phyloP scores from a whole-genome alignment of 2,888 invertebrate genomes.

The Ennomos erosarius region DNA sequence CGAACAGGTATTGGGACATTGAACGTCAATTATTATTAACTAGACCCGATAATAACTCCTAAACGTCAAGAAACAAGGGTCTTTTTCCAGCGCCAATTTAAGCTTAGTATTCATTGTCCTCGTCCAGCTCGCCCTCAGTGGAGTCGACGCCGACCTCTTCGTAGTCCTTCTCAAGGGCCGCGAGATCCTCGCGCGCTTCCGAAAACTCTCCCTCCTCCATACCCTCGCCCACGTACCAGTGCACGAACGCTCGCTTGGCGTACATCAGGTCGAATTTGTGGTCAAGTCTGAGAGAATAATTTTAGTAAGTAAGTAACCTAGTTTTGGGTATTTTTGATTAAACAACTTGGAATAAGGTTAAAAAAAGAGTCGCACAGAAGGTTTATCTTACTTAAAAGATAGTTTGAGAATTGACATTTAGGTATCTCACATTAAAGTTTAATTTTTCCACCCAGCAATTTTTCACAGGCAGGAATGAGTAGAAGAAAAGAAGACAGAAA shows the following conservation, averaged over 20 bases:
- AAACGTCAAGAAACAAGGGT: background rate
- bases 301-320: background rate
- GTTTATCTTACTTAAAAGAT: too few species aligned
- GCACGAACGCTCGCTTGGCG: slow-evolving; percentile 97
- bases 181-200: slow-evolving; percentile 94
- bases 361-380: too few species aligned
- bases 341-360: too few species aligned
- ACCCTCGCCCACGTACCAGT: slow-evolving; percentile 96
- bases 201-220: slow-evolving; percentile 96
- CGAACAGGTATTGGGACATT: too few species aligned
- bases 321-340: background rate
- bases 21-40: too few species aligned
- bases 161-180: slow-evolving; percentile 92
- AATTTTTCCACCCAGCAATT: too few species aligned
- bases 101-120: slow-evolving; percentile 87
- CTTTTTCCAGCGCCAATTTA: background rate
- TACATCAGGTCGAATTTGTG: slow-evolving; percentile 99
- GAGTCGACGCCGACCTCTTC: slow-evolving; percentile 92
- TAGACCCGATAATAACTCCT: background rate
- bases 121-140: slow-evolving; percentile 88
- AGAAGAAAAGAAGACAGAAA: too few species aligned
- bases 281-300: slow-evolving; percentile 87
- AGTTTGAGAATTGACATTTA: too few species aligned
- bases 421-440: too few species aligned
- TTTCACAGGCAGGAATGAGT: too few species aligned